A percentile compares a stretch with the other conserved stretches of the same genome.
Conservation (phyloP, 2,888 invertebrate species). For the Acanthosepion pharaonis region DNA sequence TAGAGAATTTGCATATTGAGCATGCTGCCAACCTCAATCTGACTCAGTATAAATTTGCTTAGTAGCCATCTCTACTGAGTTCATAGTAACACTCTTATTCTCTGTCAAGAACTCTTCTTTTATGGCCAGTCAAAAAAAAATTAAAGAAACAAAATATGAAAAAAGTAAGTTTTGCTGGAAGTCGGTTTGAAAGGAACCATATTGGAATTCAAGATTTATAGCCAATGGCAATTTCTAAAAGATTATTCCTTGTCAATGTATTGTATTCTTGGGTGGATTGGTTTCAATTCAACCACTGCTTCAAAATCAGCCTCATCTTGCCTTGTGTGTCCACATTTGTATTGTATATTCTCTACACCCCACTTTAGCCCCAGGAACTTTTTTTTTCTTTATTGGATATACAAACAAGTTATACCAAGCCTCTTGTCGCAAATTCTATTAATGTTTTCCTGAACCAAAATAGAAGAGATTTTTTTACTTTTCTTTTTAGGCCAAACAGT, state of each 20-base stretch:
- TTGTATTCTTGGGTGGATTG: background rate
- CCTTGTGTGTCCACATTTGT: too few species aligned
- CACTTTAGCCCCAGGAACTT: too few species aligned
- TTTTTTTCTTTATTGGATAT: background rate
- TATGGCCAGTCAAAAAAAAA: background rate
- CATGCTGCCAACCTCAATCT: too few species aligned
- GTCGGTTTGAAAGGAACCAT: background rate
- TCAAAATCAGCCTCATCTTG: background rate
- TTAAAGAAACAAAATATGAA: too few species aligned
- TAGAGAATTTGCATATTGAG: too few species aligned
- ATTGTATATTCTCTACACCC: too few species aligned
- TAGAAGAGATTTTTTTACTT: background rate
- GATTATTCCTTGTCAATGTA: background rate
- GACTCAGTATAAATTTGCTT: background rate
- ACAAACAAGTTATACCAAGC: background rate
- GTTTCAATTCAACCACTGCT: background rate
- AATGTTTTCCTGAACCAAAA: background rate
- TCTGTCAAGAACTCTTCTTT: background rate
- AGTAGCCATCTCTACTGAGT: background rate
- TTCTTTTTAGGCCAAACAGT: constrained; percentile 33
- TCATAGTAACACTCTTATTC: background rate
- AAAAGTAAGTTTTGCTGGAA: background rate
- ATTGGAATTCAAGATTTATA: background rate
- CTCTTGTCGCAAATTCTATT: background rate
- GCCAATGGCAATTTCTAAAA: background rate